Percentiles rank a stretch among this genome's conserved stretches.
Conservation (phyloP, 2,888 invertebrate species). For the Drosophila hawaiiensis region DNA sequence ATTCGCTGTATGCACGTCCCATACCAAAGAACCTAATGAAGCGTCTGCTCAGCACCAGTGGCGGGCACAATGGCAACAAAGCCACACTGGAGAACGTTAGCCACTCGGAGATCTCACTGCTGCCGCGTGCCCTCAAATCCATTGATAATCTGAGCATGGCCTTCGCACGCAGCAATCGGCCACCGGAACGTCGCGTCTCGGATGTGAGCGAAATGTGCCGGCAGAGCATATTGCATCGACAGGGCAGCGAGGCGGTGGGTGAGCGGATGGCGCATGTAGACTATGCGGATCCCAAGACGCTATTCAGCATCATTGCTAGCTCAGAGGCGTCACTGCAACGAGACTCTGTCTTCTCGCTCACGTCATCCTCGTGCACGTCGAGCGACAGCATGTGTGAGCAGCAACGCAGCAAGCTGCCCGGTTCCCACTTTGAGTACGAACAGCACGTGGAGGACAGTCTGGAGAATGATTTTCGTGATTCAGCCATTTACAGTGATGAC, state of each 20-base stretch:
- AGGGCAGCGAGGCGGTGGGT: conserved; percentile 93
- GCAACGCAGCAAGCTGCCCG: conserved; percentile 62
- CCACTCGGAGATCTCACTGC: conserved; percentile 80
- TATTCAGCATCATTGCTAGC: conserved; percentile 74
- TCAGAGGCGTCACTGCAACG: conserved; percentile 81
- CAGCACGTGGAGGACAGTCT: conserved; percentile 90
- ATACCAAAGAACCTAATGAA: conserved; percentile 81
- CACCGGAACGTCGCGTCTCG: conserved; percentile 83
- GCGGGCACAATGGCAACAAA: conserved; percentile 41
- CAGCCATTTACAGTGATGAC: conserved; percentile 92
- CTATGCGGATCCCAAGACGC: conserved; percentile 92
- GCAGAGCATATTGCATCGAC: conserved; percentile 88
- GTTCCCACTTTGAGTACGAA: conserved; percentile 90
- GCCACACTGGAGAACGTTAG: conserved; percentile 68
- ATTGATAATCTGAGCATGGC: conserved; percentile 77
- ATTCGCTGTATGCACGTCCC: conserved; percentile 67
- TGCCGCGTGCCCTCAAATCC: conserved; percentile 79
- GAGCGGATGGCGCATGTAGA: conserved; percentile 95
- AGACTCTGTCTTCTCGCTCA: conserved; percentile 85
- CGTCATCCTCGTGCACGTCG: conserved; percentile 80
- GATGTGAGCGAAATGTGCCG: conserved; percentile 84
- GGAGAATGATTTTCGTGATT: conserved; percentile 91
- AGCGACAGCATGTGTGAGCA: conserved; percentile 84
- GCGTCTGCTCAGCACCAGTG: conserved; percentile 74
- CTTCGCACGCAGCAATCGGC: conserved; percentile 77